phyloP scores from a whole-genome alignment of 1,140 invertebrate genomes.

The Schlechtendalia chinensis region DNA sequence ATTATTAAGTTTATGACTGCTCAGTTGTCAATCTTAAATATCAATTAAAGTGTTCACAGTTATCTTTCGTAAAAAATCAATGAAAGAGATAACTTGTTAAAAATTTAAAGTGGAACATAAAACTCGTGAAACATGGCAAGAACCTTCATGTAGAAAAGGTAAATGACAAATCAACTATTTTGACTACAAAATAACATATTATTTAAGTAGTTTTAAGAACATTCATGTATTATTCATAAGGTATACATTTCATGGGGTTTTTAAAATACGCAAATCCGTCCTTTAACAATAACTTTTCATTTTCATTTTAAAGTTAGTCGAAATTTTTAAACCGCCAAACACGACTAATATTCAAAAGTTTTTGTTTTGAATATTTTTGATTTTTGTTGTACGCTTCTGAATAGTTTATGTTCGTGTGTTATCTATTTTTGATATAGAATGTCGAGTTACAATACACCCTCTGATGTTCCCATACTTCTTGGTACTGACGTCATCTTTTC shows the following conservation, averaged over 20 bases:
- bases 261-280: not conserved
- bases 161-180: not conserved
- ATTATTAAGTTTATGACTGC: too few species aligned
- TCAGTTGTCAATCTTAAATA: too few species aligned
- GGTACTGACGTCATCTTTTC: conserved; percentile 17
- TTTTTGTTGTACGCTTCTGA: not conserved
- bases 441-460: conserved; percentile 6
- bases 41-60: too few species aligned
- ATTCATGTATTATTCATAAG: conserved; percentile 12
- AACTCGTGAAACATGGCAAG: not conserved
- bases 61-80: too few species aligned
- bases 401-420: not conserved
- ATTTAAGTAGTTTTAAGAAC: conserved; percentile 24
- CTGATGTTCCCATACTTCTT: not conserved
- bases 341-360: not conserved
- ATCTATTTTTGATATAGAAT: not conserved
- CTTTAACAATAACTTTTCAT: not conserved
- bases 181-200: not conserved
- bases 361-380: not conserved
- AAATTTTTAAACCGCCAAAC: not conserved
- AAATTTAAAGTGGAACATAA: too few species aligned
- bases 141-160: not conserved
- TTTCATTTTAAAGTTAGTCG: not conserved
- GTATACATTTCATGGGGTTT: not conserved
- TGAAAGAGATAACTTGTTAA: too few species aligned